These are phyloP conservation scores for Ochotona princeps DNA, from an alignment of 2,113 vertebrate genomes.

Conservation along the genomic window DNA sequence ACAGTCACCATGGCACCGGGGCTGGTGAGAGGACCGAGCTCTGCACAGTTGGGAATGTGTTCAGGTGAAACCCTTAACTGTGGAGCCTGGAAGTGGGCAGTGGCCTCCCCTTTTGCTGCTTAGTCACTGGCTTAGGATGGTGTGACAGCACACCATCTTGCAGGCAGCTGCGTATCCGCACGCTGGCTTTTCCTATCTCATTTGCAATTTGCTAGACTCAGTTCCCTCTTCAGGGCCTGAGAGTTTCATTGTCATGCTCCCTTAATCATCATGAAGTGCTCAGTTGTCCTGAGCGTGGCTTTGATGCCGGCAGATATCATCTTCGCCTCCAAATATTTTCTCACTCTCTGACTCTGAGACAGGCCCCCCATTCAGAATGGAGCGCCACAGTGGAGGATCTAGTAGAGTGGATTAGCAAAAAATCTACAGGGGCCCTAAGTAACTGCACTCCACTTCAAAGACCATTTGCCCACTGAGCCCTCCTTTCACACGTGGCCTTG, in stretches of 20 bases:
- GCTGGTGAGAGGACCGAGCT: not conserved
- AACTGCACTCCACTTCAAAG: conserved; percentile 76
- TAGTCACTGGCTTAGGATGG: not conserved
- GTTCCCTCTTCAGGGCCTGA: conserved; percentile 17
- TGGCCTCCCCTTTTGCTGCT: not conserved
- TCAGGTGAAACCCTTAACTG: not conserved
- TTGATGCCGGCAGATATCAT: conserved; percentile 44
- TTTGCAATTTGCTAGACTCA: not conserved
- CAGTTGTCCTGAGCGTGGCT: not conserved
- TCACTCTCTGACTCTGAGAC: conserved; percentile 40
- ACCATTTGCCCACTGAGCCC: conserved; percentile 35
- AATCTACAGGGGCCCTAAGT: conserved; percentile 45
- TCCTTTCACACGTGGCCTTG: conserved; percentile 56
- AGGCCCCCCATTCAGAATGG: conserved; percentile 22
- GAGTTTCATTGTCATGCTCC: not conserved
- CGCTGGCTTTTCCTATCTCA: not conserved
- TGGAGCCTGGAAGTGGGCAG: not conserved
- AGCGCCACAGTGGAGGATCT: not conserved
- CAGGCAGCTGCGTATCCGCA: not conserved
- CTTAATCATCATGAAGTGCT: conserved; percentile 11
- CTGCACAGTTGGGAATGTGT: not conserved
- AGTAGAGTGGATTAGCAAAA: conserved; percentile 64
- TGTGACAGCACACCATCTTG: not conserved
- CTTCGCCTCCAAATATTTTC: conserved; percentile 43
- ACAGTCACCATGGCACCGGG: not conserved